These are phyloP conservation scores for Phocoena phocoena DNA, from an alignment of 2,113 vertebrate species.

Conservation along the genomic window DNA sequence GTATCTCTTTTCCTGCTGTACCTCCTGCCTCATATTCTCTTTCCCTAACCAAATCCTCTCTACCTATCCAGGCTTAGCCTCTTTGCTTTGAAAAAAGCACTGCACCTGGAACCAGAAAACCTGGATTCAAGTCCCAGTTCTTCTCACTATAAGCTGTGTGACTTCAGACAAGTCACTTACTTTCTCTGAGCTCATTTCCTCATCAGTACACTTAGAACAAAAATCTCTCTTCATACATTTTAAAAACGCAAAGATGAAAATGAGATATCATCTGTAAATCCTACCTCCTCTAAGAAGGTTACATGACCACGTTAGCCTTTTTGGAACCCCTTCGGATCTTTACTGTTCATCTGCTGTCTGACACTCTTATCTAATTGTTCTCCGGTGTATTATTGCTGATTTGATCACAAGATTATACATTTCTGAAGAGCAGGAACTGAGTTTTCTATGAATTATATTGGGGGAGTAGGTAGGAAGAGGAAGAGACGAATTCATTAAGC, in stretches of 20 bases:
- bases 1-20: background rate
- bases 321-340: background rate
- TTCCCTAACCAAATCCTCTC: background rate
- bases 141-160: background rate
- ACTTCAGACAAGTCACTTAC: background rate
- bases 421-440: background rate
- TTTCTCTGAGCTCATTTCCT: background rate
- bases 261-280: background rate
- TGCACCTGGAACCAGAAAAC: background rate
- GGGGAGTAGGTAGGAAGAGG: background rate
- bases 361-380: background rate
- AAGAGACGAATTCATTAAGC: constrained; percentile 8
- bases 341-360: background rate
- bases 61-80: background rate
- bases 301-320: background rate
- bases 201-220: background rate
- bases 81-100: background rate
- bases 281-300: background rate
- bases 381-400: background rate
- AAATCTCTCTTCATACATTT: background rate
- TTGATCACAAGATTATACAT: background rate
- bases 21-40: background rate
- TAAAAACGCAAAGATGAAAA: background rate
- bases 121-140: background rate
- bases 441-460: constrained; percentile 10